These are phyloP conservation scores for Taenioides sp. DNA, from an alignment of 2,797 vertebrate genomes.

Conservation along the genomic window DNA sequence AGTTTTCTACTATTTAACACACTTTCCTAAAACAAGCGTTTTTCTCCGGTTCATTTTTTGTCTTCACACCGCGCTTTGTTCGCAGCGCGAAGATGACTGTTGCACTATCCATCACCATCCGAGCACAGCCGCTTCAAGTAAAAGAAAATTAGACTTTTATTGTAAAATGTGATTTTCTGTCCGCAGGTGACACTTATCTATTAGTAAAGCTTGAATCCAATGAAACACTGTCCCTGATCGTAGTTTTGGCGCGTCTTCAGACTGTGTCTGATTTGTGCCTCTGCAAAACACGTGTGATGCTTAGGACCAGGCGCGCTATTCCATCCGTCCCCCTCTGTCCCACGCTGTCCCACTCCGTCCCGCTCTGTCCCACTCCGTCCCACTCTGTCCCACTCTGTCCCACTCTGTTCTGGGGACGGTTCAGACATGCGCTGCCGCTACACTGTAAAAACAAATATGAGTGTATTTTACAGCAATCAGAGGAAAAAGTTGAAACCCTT, in stretches of 20 bases:
- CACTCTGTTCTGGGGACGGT: constrained; percentile 24
- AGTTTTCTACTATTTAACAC: background rate
- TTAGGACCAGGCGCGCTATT: constrained; percentile 71
- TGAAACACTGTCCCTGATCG: constrained; percentile 5
- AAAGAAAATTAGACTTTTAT: constrained; percentile 28
- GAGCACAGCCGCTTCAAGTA: constrained; percentile 33
- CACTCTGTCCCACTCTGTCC: constrained; percentile 28
- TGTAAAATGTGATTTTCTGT: background rate
- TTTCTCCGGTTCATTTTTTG: background rate
- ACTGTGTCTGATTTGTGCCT: constrained; percentile 24
- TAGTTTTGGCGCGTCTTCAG: constrained; percentile 12
- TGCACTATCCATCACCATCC: constrained; percentile 26
- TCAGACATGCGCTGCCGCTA: constrained; percentile 17
- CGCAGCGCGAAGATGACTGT: no score
- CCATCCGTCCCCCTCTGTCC: constrained; percentile 46
- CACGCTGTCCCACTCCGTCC: no score
- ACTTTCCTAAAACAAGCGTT: constrained; percentile 5
- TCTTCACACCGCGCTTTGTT: background rate
- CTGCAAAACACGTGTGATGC: constrained; percentile 62
- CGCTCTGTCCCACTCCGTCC: no score
- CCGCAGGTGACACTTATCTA: background rate
- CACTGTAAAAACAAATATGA: constrained; percentile 62
- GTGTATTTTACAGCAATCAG: background rate
- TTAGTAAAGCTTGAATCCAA: background rate
- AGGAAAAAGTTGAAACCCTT: background rate